phyloP scores from a whole-genome alignment of 2,888 invertebrate species.

The Latrodectus hesperus region DNA sequence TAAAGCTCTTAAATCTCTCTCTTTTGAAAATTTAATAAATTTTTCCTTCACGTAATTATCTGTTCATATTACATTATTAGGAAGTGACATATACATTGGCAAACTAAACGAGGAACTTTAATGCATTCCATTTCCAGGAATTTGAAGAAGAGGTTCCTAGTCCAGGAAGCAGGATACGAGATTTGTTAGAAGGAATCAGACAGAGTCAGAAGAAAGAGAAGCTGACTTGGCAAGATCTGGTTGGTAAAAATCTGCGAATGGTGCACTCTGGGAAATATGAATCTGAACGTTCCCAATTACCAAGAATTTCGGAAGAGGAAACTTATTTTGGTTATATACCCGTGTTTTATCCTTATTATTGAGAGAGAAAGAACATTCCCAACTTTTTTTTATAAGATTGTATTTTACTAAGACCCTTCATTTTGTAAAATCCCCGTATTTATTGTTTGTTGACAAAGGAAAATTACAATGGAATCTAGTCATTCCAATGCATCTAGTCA shows the following conservation, averaged over 20 bases:
- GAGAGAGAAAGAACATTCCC: neutral
- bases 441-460: too few species aligned
- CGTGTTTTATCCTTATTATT: conserved; percentile 25
- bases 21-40: too few species aligned
- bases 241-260: conserved; percentile 37
- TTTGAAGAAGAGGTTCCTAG: conserved; percentile 44
- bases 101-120: neutral
- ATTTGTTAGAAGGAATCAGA: conserved; percentile 41
- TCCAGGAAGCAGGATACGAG: conserved; percentile 16
- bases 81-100: too few species aligned
- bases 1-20: too few species aligned
- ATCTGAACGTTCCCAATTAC: neutral
- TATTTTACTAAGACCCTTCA: neutral
- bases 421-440: neutral
- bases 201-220: neutral
- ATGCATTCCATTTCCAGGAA: conserved; percentile 29
- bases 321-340: conserved; percentile 14
- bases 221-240: conserved; percentile 32
- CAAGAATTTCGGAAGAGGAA: neutral
- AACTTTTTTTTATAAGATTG: neutral
- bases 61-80: too few species aligned
- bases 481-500: too few species aligned
- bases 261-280: too few species aligned
- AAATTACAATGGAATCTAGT: too few species aligned
- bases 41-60: too few species aligned